Evolutionary conservation across 2,888 invertebrate species (phyloP), one percentile per base, ranked within the genome.

Genomic region (Gryllus longicercus): DNA sequence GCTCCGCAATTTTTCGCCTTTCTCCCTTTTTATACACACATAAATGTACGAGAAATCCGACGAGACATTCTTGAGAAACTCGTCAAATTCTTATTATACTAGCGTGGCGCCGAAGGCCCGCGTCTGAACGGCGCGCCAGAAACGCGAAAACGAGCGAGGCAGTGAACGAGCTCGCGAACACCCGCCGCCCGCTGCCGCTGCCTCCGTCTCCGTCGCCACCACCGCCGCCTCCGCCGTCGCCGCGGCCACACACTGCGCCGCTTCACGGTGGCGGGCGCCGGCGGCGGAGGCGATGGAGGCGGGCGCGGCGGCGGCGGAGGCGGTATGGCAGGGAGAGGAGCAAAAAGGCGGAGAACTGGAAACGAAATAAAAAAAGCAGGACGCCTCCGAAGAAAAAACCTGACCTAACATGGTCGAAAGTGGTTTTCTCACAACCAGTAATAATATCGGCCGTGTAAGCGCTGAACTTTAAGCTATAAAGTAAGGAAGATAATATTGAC

Each of bases 381-480:
- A 63, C n/a, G 63, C 63, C 63, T 63, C 63, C 63, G 63, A 63
- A 63, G 63, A 63, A 63, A 63, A 63, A 63, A 63, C 63, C 63
- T 63, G 63, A 63, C 63, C 63, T 63, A 63, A 63, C 63, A 63
- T 63, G 63, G 63, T 63, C 63, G 63, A 63, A 63, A 63, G 63
- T 14, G 63, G 63, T 14, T 63, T 63, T 63, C 63, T 63, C 63
- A 63, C 63, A 63, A 63, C 63, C 63, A 63, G 63, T 63, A 63
- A 63, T 63, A 63, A 63, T 63, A 63, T 63, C 63, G 63, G 16
- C 63, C 63, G 63, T 63, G 63, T 63, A 63, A 63, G 63, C 63
- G 63, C 63, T 63, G 63, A 63, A 63, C 63, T 63, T 63, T 63
- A 63, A 63, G 63, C 63, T 63, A 63, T 63, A 63, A 63, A 63